These are phyloP conservation scores for Apodemia hepburni DNA, from an alignment of 2,888 invertebrate genomes.

Conservation along the genomic window DNA sequence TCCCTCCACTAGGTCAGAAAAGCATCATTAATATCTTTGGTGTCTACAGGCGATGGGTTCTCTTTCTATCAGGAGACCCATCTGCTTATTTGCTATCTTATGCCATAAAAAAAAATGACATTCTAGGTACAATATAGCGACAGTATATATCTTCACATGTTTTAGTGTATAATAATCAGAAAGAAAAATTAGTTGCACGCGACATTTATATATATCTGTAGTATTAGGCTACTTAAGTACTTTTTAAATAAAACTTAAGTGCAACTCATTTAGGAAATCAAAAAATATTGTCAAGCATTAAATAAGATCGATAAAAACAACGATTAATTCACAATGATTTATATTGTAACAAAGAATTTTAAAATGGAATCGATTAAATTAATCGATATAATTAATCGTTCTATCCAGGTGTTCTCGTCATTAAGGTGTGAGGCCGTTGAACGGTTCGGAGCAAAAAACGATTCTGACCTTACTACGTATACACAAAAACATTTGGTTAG, in stretches of 20 bases:
- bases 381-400: constrained; percentile 16
- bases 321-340: constrained; percentile 20
- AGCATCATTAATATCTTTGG: too few relatives aligned
- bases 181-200: too few relatives aligned
- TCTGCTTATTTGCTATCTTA: too few relatives aligned
- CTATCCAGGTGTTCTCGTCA: constrained; percentile 14
- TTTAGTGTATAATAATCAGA: too few relatives aligned
- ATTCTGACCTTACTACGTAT: constrained; percentile 11
- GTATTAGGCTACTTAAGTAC: not conserved
- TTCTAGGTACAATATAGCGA: too few relatives aligned
- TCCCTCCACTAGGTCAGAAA: too few relatives aligned
- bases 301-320: constrained; percentile 14
- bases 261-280: not conserved
- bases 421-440: constrained; percentile 14
- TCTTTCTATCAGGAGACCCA: too few relatives aligned
- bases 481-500: constrained; percentile 6
- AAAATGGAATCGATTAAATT: constrained; percentile 21
- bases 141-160: too few relatives aligned
- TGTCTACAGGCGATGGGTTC: too few relatives aligned
- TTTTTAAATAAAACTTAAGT: not conserved
- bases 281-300: constrained; percentile 11
- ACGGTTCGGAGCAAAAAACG: constrained; percentile 11
- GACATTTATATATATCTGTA: too few relatives aligned
- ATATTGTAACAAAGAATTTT: constrained; percentile 21
- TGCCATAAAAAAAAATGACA: too few relatives aligned